Percentiles rank a stretch among this genome's conserved stretches.
Evolutionary conservation across 2,797 vertebrate species (phyloP).

Genomic region (Helarctos malayanus): DNA sequence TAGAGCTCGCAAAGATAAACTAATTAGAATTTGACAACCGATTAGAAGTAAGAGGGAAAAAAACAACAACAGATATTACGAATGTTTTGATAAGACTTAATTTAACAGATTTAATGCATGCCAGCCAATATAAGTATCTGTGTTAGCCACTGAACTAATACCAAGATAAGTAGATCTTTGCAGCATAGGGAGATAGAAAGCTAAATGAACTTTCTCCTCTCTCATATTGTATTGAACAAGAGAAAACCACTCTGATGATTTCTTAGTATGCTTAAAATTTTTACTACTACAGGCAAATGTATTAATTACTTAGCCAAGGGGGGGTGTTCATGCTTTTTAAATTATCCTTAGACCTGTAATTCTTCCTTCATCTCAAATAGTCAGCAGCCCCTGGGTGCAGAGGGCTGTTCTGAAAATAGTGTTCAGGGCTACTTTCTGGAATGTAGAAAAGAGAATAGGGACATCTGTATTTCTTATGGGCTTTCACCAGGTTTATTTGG

Average conservation of each 20-base stretch:
- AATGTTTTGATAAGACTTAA: conserved; percentile 16
- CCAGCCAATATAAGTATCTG: neutral
- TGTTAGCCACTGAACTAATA: conserved; percentile 25
- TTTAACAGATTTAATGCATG: conserved; percentile 44
- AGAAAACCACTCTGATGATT: conserved; percentile 45
- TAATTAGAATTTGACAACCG: conserved; percentile 36
- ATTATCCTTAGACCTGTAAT: neutral
- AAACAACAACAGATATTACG: conserved; percentile 21
- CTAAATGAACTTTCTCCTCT: neutral
- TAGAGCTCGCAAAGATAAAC: neutral
- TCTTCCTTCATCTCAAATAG: conserved; percentile 56
- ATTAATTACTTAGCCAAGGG: conserved; percentile 26
- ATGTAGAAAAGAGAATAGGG: conserved; percentile 3
- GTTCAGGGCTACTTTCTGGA: conserved; percentile 23
- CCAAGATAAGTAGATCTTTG: conserved; percentile 55
- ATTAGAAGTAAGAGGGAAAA: conserved; percentile 17
- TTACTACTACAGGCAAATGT: neutral
- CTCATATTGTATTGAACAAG: conserved; percentile 39
- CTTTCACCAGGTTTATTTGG: conserved; percentile 43
- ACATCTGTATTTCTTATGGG: conserved; percentile 17
- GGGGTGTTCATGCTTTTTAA: neutral
- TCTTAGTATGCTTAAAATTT: conserved; percentile 56
- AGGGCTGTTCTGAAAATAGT: conserved; percentile 39
- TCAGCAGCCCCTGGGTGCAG: neutral
- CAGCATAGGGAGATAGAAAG: neutral